Conservation (phyloP, 1,140 invertebrate species). For the Lasaia peninsularis region DNA sequence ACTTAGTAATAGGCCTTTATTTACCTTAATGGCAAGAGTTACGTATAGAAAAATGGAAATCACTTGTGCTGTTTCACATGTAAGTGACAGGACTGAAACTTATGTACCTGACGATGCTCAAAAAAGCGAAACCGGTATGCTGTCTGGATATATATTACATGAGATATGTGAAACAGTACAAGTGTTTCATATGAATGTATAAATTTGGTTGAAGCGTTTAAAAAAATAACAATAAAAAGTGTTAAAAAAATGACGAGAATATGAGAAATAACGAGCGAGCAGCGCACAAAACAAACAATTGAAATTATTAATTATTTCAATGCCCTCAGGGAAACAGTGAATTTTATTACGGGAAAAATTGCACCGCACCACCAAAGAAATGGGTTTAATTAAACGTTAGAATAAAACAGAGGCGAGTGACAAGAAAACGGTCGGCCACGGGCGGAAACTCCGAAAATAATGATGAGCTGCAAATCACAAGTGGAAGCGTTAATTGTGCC, state of each 20-base stretch:
- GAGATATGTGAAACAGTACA: no score
- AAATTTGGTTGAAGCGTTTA: background rate
- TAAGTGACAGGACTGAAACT: no score
- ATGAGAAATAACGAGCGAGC: background rate
- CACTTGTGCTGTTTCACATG: no score
- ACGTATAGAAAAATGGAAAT: no score
- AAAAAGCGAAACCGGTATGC: no score
- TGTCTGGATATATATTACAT: no score
- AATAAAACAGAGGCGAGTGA: slow-evolving; percentile 40
- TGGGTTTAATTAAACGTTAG: slow-evolving; percentile 50
- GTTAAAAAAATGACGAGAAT: background rate
- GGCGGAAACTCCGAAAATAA: slow-evolving; percentile 29
- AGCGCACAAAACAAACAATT: slow-evolving; percentile 9
- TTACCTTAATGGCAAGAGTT: no score
- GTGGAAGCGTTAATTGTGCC: slow-evolving; percentile 24
- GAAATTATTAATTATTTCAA: slow-evolving; percentile 20
- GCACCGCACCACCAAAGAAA: slow-evolving; percentile 36
- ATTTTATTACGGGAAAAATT: slow-evolving; percentile 45
- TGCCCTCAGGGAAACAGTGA: slow-evolving; percentile 9
- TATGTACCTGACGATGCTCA: no score
- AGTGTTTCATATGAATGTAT: no score
- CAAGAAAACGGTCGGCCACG: slow-evolving; percentile 34
- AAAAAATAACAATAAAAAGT: background rate
- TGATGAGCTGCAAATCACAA: slow-evolving; percentile 18
- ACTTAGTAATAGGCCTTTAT: no score